Base-by-base conservation (phyloP, 2,888 invertebrate species). In the Lepidocyrtinus sp. region DNA sequence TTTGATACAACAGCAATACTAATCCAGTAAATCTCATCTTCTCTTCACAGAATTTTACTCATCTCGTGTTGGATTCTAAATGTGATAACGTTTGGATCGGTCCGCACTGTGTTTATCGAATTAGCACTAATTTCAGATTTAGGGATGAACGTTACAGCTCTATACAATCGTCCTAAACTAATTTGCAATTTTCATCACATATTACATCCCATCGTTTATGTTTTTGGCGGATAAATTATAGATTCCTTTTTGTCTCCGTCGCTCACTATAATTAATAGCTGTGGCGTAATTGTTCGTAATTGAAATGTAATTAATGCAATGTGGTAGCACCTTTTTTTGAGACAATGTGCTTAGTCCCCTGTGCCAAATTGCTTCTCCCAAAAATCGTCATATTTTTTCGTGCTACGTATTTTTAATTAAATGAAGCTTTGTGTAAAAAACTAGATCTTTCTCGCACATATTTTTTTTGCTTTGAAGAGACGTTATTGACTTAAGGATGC, bases 241-340 rank as follows among this genome's bases (percentile, higher is more conserved):
- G 46, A 24, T 19, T 24, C 22, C 15, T 68, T 45, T n/a, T 67
- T 46, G 7, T 19, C 24, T 68, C 50, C 22, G 7, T 19, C 68
- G 25, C 25, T 12, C 45, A 22, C n/a, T 21, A 9, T 71, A 62
- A 62, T 71, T 62, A 71, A 62, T 71, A 45, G 45, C 9, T 24
- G 19, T 62, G 71, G 26, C 61, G 71, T 61, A 68, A 68, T 55
- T 36, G 12, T 12, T 67, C 26, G 45, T 71, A 71, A 71, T 71
- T 36, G 71, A 27, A 22, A 45, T 24, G 45, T 45, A 45, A 71
- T 71, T 45, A 45, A 71, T 71, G 71, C 24, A 36, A n/a, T n/a
- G n/a, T n/a, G 65, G 27, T 62, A 61, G 45, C 71, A 71, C 71
- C 62, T 62, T 71, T 45, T 61, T 61, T n/a, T 50, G 24, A n/a